Evolutionary conservation across 2,113 vertebrate species (phyloP).

Genomic region (Lanius collurio): DNA sequence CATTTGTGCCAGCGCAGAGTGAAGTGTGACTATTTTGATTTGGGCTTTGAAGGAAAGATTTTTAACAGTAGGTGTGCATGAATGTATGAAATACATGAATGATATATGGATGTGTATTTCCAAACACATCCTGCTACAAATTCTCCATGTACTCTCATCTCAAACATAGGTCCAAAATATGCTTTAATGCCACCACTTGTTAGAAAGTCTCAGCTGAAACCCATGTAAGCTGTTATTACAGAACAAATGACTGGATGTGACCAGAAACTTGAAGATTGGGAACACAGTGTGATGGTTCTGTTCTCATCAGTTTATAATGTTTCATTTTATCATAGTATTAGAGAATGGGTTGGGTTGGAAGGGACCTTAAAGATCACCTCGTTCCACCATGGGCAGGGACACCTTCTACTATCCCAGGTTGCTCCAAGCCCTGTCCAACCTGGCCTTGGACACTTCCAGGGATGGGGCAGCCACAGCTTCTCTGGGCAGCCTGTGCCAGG

Average conservation of each 20-base stretch:
- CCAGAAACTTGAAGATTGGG: background rate
- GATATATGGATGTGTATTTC: background rate
- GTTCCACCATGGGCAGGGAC: background rate
- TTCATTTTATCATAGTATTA: background rate
- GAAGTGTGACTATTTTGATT: background rate
- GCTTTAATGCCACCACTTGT: background rate
- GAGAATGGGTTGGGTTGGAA: background rate
- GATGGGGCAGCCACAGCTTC: background rate
- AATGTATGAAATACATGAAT: background rate
- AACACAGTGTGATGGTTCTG: background rate
- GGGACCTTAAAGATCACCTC: background rate
- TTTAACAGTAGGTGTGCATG: background rate
- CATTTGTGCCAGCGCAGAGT: background rate
- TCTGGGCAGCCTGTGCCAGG: background rate
- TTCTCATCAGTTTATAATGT: background rate
- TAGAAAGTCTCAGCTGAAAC: background rate
- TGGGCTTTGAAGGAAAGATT: background rate
- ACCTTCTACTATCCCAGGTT: background rate
- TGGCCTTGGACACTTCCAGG: background rate
- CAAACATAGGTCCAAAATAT: background rate
- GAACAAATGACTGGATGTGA: background rate
- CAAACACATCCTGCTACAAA: background rate
- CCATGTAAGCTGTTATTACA: background rate
- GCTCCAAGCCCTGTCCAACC: accelerated
- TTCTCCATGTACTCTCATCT: background rate